Base-by-base conservation (phyloP, 2,113 vertebrate genomes). In the Pituophis catenifer region DNA sequence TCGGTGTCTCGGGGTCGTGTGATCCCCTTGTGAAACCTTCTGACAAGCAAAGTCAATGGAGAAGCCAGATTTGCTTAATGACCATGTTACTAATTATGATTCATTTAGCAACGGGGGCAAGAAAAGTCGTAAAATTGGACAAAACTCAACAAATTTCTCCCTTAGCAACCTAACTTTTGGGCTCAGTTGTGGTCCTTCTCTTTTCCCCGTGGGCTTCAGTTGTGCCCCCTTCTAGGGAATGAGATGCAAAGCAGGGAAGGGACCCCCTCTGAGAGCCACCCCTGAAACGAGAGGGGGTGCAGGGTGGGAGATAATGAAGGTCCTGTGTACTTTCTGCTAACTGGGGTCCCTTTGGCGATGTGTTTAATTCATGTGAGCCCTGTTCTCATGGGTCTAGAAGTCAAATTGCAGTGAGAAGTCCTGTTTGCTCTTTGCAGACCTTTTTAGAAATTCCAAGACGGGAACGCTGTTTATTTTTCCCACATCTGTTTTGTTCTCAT, bases 381-480 rank as follows among this genome's bases (percentile, higher is more conserved):
- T 48, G 93, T 96, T 97, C 96, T 97, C 96, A 94, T 96, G 96
- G 93, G 95, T 94, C 94, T 96, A 89, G 94, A 97, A 97, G 97
- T 98, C 96, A 96, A 97, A 97, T 89, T 90, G 97, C 97, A 96
- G 91, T 88, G 95, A 95, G 97, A 96, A 98, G 97, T 95, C 93
- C 96, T 97, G 94, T 97, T 98, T 97, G 96, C 97, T 97, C 97
- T 97, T 96, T 97, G 97, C 95, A 97, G 97, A 97, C 97, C 96
- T 98, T 98, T 98, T 98, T 98, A 98, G 97, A 96, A 98, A 99
- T 99, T 98, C 98, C 97, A 98, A 98, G 97, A 98, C 98, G 96
- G 98, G 97, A 96, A 97, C 97, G 98, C 98, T 99, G 99, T 99
- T 99, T 99, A 98, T 99, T 99, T 99, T 99, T 99, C 99, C 99